Percentiles rank a stretch among this genome's conserved stretches.
These are phyloP conservation scores for Phorcus lineatus DNA, from an alignment of 2,888 invertebrate genomes.

Conservation along the genomic window DNA sequence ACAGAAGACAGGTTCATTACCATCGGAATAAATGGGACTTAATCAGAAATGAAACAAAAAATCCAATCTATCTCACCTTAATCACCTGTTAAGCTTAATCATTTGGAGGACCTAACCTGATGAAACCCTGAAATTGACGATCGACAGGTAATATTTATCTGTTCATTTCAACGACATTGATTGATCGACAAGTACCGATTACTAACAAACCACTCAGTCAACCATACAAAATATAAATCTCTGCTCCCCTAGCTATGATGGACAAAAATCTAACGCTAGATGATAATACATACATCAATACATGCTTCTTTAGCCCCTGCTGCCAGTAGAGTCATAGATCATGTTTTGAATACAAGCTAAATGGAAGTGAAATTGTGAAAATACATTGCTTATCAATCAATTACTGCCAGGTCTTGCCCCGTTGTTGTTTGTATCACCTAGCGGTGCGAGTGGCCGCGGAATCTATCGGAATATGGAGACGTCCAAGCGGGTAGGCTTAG, in stretches of 20 bases:
- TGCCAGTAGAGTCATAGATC: neutral
- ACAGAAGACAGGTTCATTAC: no score
- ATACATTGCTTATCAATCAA: neutral
- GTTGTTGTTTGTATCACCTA: neutral
- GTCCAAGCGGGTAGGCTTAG: neutral
- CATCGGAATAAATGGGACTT: no score
- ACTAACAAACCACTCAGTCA: no score
- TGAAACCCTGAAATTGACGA: no score
- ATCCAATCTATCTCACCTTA: no score
- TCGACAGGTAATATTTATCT: no score
- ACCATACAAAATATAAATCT: no score
- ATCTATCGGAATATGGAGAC: neutral
- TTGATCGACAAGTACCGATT: no score
- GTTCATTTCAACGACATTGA: no score
- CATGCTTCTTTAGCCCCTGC: neutral
- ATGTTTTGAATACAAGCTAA: neutral
- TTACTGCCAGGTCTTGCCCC: neutral
- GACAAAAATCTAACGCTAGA: neutral
- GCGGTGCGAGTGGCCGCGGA: neutral
- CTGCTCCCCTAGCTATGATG: neutral
- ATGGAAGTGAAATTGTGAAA: neutral
- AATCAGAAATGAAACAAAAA: no score
- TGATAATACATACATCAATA: neutral
- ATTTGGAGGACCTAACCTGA: no score
- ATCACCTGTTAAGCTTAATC: no score